These are phyloP conservation scores for Poeciliopsis gracilis DNA, from an alignment of 2,797 vertebrate species.

Conservation along the genomic window DNA sequence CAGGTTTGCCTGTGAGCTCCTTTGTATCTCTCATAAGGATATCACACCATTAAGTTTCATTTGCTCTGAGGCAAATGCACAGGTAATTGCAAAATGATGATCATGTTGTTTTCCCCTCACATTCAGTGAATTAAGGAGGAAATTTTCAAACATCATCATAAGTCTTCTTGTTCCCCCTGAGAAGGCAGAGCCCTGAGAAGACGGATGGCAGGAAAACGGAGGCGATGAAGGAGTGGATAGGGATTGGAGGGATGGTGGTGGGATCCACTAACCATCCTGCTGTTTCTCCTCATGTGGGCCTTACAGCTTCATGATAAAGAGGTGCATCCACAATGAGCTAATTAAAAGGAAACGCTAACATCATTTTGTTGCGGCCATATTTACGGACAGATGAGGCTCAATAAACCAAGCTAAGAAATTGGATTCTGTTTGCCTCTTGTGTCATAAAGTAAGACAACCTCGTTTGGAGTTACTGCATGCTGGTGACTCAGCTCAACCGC, in stretches of 20 bases:
- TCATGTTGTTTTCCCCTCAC: slow-evolving; percentile 21
- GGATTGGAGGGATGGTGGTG: slow-evolving; percentile 25
- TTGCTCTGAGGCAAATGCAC: slow-evolving; percentile 30
- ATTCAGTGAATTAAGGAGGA: slow-evolving; percentile 31
- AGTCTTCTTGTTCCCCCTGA: slow-evolving; percentile 14
- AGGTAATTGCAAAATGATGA: slow-evolving; percentile 46
- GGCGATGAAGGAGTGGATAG: slow-evolving; percentile 24
- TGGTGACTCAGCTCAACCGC: slow-evolving; percentile 3
- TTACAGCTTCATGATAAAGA: slow-evolving; percentile 14
- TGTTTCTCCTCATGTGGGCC: slow-evolving; percentile 8
- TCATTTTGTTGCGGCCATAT: slow-evolving; percentile 36
- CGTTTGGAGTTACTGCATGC: slow-evolving; percentile 12
- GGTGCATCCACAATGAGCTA: slow-evolving; percentile 28
- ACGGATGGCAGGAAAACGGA: slow-evolving; percentile 28
- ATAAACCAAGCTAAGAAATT: slow-evolving; percentile 44
- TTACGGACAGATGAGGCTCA: slow-evolving; percentile 33
- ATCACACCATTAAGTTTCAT: slow-evolving; percentile 40
- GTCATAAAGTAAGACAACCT: slow-evolving; percentile 44
- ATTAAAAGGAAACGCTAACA: slow-evolving; percentile 33
- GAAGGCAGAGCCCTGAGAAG: slow-evolving; percentile 6
- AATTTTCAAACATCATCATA: slow-evolving; percentile 23
- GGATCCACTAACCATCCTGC: slow-evolving; percentile 22
- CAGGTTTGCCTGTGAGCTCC: slow-evolving; percentile 23
- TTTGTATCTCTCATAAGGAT: slow-evolving; percentile 26
- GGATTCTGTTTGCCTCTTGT: slow-evolving; percentile 24